Evolutionary conservation across 2,888 invertebrate genomes (phyloP).

Genomic region (Heteromurus nitidus): DNA sequence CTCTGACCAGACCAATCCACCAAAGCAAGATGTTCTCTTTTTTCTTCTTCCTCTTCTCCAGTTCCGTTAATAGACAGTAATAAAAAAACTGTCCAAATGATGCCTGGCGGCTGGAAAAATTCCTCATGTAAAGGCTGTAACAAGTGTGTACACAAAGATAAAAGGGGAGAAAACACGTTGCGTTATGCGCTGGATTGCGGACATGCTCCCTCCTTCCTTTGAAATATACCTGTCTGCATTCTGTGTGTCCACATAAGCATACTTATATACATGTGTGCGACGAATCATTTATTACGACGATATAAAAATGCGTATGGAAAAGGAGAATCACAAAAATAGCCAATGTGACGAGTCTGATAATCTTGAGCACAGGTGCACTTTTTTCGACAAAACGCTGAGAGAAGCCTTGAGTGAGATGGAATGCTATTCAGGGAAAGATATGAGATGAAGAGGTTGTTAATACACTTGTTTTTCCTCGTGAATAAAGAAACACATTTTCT

Average conservation of each 20-base stretch:
- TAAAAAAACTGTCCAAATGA: constrained; percentile 70
- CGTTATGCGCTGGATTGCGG: constrained; percentile 6
- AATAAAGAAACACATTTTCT: constrained; percentile 5
- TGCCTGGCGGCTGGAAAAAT: constrained; percentile 59
- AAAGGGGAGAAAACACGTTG: constrained; percentile 20
- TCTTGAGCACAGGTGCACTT: constrained; percentile 13
- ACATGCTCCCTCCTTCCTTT: too few species aligned
- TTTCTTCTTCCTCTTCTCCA: background rate
- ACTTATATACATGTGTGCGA: constrained; percentile 12
- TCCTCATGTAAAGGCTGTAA: constrained; percentile 41
- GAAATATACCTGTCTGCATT: too few species aligned
- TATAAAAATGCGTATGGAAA: background rate
- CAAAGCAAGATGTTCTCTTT: background rate
- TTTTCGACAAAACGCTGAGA: too few species aligned
- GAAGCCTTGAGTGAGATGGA: background rate
- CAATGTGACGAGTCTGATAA: background rate
- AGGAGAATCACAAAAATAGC: constrained; percentile 20
- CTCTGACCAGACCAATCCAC: background rate
- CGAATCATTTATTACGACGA: constrained; percentile 19
- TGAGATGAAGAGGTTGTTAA: background rate
- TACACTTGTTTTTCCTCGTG: constrained; percentile 20
- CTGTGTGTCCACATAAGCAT: background rate
- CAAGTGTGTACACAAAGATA: constrained; percentile 33
- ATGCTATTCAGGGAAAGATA: background rate
- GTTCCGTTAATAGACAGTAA: constrained; percentile 66